These are phyloP conservation scores for Aleiodes leptofemur DNA, from an alignment of 2,888 invertebrate genomes.

Conservation along the genomic window DNA sequence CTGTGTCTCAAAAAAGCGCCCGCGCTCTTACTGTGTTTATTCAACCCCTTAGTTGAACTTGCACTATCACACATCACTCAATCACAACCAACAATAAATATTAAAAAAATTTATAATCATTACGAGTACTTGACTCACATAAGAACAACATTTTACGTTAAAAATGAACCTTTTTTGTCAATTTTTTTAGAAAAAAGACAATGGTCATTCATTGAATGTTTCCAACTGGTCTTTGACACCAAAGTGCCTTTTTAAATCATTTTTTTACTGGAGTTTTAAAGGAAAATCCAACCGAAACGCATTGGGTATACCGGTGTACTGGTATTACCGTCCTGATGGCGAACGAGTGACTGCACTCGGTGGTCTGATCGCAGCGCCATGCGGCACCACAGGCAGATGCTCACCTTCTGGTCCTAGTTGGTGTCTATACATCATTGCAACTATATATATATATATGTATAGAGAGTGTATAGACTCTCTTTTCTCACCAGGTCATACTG, in stretches of 20 bases:
- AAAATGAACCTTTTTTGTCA: no score
- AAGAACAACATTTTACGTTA: no score
- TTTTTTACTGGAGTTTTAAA: neutral
- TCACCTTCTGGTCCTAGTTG: neutral
- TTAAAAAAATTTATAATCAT: no score
- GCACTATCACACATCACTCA: slow-evolving; percentile 20
- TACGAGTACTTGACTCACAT: no score
- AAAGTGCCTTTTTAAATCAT: neutral
- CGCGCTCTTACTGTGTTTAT: slow-evolving; percentile 57
- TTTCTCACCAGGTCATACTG: no score
- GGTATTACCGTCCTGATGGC: slow-evolving; percentile 56
- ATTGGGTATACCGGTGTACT: slow-evolving; percentile 28
- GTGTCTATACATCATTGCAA: neutral
- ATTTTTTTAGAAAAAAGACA: no score
- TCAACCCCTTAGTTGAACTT: neutral
- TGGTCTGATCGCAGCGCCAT: slow-evolving; percentile 66
- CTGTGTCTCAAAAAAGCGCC: slow-evolving; percentile 70
- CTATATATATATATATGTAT: neutral
- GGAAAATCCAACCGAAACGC: neutral
- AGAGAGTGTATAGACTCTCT: no score
- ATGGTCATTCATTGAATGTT: no score
- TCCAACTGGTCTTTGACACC: no score
- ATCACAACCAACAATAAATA: neutral
- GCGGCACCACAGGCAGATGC: slow-evolving; percentile 50
- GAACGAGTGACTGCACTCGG: slow-evolving; percentile 58